Base-by-base conservation (phyloP, 2,797 vertebrate species). In the Spondyliosoma cantharus region DNA sequence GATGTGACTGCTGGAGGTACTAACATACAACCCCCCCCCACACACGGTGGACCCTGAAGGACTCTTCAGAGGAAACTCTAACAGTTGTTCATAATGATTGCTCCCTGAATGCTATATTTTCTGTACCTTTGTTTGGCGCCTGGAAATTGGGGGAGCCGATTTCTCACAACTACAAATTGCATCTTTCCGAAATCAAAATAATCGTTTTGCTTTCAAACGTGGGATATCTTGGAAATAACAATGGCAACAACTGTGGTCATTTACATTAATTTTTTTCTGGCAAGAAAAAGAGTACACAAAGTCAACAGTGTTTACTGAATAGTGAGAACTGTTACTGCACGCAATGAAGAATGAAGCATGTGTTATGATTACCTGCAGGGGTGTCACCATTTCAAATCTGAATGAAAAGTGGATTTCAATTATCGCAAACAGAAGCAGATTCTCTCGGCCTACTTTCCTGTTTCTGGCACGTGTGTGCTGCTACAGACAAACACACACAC, bases 1-100 rank as follows among this genome's bases (percentile, higher is more conserved):
- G 89, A 96, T 95, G 93, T 96, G 90, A 91, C 53, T 1, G 25
- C 24, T 29, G 71, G 57, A 89, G 79, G 68, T 75, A 74, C 64
- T 17, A 54, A 72, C 29, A 5, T 46, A 69, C 56, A 49, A 20
- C 13, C 24, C 56, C 13, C 2, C 42, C n/a, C 32, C 7, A 1
- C 32, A 7, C 7, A 0, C 3, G 50, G 46, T 16, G 1, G 57
- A 71, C n/a, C 19, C 58, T 52, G 17, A 57, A 70, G 56, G 64
- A 62, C 48, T 9, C 43, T 17, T 60, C 56, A 49, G 15, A 63
- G 32, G 65, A 87, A 54, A 57, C 22, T 1, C 4, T 19, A 8
- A 0, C 5, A 22, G 37, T 67, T 57, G 25, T 32, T 25, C 6
- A 15, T 64, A 27, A 20, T 24, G 0, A 64, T 20, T n/a, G 19